These are phyloP conservation scores for Megaceryle torquata DNA, from an alignment of 2,113 vertebrate species.

Conservation along the genomic window DNA sequence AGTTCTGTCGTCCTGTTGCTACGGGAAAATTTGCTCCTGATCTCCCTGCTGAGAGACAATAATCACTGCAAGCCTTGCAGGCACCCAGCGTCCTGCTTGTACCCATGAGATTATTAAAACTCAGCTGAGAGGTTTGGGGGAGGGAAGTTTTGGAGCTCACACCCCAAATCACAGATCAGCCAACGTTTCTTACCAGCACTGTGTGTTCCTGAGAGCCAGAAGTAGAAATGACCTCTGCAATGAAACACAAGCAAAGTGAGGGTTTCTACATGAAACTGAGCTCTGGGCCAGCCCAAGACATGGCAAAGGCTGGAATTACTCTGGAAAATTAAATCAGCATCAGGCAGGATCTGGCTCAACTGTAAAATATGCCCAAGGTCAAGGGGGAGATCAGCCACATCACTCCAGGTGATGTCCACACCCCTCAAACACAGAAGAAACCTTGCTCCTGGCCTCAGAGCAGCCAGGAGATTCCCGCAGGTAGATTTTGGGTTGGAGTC, in stretches of 20 bases:
- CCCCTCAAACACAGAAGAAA: not conserved
- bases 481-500: not conserved
- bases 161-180: not conserved
- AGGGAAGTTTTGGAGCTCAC: not conserved
- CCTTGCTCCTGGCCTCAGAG: not conserved
- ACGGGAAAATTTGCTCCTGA: not conserved
- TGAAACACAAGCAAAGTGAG: not conserved
- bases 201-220: not conserved
- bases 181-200: not conserved
- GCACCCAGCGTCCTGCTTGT: not conserved
- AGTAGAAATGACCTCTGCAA: not conserved
- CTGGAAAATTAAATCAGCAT: not conserved
- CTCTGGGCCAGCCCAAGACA: not conserved
- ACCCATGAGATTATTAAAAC: not conserved
- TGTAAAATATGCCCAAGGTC: not conserved
- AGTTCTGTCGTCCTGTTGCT: not conserved
- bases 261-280: not conserved
- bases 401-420: not conserved
- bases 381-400: not conserved
- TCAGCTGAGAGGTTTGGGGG: not conserved
- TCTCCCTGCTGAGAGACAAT: not conserved
- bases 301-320: not conserved
- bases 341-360: not conserved
- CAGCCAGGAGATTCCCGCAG: not conserved
- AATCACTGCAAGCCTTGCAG: not conserved